Percentiles rank a stretch among this genome's conserved stretches.
These are phyloP conservation scores for Premnoplex brunnescens DNA, from an alignment of 2,797 vertebrate species.

Conservation along the genomic window DNA sequence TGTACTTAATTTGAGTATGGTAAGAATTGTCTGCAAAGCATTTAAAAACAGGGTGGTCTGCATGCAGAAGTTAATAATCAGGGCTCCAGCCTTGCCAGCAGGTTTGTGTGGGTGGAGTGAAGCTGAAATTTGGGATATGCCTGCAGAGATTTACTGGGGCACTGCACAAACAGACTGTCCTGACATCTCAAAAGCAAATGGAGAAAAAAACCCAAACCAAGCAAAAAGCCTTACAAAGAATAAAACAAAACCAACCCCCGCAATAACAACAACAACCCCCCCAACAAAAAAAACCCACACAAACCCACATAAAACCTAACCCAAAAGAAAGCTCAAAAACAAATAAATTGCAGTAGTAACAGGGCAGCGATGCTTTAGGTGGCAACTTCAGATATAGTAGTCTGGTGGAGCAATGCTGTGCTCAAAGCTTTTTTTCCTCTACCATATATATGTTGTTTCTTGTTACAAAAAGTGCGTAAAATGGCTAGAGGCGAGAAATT, in stretches of 20 bases:
- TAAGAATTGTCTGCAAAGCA: not conserved
- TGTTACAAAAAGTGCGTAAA: not conserved
- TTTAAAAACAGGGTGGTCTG: not conserved
- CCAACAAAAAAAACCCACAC: not conserved
- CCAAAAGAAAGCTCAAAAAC: not conserved
- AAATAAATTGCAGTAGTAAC: not conserved
- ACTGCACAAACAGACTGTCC: not conserved
- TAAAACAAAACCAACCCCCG: not conserved
- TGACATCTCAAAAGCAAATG: not conserved
- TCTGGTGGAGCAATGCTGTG: not conserved
- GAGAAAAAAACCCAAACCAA: not conserved
- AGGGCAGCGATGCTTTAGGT: not conserved
- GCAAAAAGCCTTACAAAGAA: not conserved
- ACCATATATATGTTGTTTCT: not conserved
- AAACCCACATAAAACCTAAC: not conserved
- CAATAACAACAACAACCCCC: not conserved
- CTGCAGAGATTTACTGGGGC: not conserved
- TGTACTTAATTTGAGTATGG: not conserved
- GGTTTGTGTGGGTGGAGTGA: accelerated
- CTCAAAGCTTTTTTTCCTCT: not conserved
- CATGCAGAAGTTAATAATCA: not conserved
- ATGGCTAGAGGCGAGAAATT: not conserved
- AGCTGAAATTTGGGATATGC: not conserved
- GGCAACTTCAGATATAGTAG: not conserved
- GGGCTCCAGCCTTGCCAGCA: not conserved